Evolutionary conservation across 2,797 vertebrate genomes (phyloP).

Genomic region (Bothrops alternatus): DNA sequence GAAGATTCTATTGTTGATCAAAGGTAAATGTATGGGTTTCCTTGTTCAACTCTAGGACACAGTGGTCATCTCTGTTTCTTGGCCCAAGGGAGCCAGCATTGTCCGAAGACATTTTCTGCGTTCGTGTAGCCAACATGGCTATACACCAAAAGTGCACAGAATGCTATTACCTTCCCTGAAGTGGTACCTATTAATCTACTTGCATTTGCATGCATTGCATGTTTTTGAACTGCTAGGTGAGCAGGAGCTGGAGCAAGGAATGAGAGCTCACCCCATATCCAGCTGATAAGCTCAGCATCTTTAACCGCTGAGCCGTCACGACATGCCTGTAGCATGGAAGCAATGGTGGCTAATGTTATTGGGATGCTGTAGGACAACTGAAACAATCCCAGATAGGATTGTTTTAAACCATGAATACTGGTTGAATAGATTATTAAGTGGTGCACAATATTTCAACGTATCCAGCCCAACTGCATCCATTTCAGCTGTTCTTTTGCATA

Average conservation of each 20-base stretch:
- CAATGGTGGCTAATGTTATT: background rate
- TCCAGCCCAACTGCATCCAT: background rate
- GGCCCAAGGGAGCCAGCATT: background rate
- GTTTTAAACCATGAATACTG: background rate
- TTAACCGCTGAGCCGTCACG: background rate
- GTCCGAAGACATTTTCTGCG: background rate
- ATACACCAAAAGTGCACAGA: background rate
- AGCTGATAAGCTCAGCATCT: background rate
- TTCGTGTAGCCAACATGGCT: background rate
- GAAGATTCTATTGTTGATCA: background rate
- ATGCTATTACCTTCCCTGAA: background rate
- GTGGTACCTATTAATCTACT: background rate
- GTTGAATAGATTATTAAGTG: background rate
- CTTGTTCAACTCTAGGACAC: too few species aligned
- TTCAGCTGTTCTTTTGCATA: background rate
- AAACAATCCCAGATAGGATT: background rate
- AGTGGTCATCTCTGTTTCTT: background rate
- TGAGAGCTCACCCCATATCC: background rate
- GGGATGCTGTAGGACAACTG: background rate
- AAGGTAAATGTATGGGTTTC: background rate
- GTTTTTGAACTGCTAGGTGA: background rate
- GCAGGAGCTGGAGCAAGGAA: background rate
- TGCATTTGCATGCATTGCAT: background rate
- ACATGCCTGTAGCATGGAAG: background rate
- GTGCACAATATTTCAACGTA: background rate